Base-by-base conservation (phyloP, 2,797 vertebrate species). In the Manis pentadactyla region DNA sequence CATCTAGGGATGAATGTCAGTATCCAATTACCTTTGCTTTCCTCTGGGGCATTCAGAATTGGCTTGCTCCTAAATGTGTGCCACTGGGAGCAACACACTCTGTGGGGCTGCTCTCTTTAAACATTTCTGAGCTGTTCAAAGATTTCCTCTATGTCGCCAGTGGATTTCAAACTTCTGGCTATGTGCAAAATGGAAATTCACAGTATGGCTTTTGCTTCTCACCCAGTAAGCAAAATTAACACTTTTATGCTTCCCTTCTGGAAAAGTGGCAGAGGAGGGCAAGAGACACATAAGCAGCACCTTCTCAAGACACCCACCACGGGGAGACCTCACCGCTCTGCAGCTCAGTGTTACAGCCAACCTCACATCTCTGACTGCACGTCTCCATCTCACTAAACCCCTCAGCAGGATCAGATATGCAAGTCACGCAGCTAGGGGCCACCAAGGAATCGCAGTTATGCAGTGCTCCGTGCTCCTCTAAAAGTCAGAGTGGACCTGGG, bases 161-260 rank as follows among this genome's bases (percentile, higher is more conserved):
- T 46, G 39, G 81, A 86, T 79, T 88, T 93, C 69, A 69, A 46
- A 87, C 46, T 61, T 46, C 61, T 2, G 2, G 82, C 77, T 90
- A 42, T 31, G 39, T 59, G 37, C 78, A 74, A 95, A 91, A 93
- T 73, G 86, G 82, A 93, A 97, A 95, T 83, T 92, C 78, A 66
- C 84, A 93, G 91, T 59, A 37, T 42, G 53, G 61, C 73, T 75
- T 90, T 57, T 42, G 63, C 87, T 90, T 93, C 74, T 83, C 63
- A 71, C 79, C 42, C 74, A 46, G 77, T 66, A 61, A 95, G 92
- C 82, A 91, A 74, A 92, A 97, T 82, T 29, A 82, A 71, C 51
- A 83, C 34, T 42, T 83, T 88, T 34, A 25, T 69, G 92, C 55
- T 91, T 95, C 85, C 53, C 27, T 68, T 31, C 69, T 5, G 0